A percentile compares a stretch with the other conserved stretches of the same genome.
phyloP scores from a whole-genome alignment of 2,888 invertebrate genomes.

The Ferrisia virgata region DNA sequence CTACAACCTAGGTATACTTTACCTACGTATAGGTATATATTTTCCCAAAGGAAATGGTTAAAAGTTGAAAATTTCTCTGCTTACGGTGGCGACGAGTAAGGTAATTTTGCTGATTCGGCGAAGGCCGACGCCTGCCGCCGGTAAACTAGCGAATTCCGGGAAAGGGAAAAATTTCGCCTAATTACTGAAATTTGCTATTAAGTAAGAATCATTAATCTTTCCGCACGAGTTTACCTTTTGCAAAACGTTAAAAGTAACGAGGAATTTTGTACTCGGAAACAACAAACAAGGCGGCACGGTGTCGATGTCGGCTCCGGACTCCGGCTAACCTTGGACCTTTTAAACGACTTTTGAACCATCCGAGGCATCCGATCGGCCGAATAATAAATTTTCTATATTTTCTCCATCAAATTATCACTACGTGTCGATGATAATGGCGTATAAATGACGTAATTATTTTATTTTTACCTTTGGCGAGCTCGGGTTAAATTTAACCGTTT shows the following conservation, averaged over 20 bases:
- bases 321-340: too few species aligned
- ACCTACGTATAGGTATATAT: too few species aligned
- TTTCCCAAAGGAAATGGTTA: too few species aligned
- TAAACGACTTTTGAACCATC: too few species aligned
- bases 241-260: background rate
- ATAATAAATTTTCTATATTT: background rate
- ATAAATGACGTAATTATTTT: conserved; percentile 35
- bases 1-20: too few species aligned
- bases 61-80: background rate
- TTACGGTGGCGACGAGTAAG: background rate
- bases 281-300: too few species aligned
- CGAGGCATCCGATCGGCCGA: background rate
- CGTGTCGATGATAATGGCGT: background rate
- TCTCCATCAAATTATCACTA: background rate
- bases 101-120: background rate
- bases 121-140: background rate
- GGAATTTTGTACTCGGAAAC: background rate
- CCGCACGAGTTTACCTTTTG: background rate
- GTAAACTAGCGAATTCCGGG: background rate
- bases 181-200: background rate
- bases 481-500: conserved; percentile 39
- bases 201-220: background rate
- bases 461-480: conserved; percentile 24
- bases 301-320: too few species aligned
- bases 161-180: background rate